A percentile compares a stretch with the other conserved stretches of the same genome.
These are phyloP conservation scores for Clupea harengus DNA, from an alignment of 2,113 vertebrate genomes.

Conservation along the genomic window DNA sequence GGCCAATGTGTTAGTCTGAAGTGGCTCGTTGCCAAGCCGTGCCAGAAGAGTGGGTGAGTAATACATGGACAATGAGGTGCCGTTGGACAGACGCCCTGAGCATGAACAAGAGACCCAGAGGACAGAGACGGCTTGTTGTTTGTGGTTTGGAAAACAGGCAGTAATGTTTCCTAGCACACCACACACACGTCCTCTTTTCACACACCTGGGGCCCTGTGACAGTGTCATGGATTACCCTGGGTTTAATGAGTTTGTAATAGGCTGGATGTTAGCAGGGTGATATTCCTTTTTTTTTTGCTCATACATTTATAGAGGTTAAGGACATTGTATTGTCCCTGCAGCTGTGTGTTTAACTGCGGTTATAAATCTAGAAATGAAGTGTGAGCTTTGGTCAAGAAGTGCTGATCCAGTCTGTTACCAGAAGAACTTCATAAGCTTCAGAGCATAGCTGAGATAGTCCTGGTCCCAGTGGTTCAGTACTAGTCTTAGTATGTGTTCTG, in stretches of 20 bases:
- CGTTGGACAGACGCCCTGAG: conserved; percentile 56
- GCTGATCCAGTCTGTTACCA: no score
- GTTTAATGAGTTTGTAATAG: not conserved
- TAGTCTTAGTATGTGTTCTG: not conserved
- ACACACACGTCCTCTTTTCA: not conserved
- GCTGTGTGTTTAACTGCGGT: no score
- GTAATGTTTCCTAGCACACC: conserved; percentile 56
- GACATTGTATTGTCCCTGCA: no score
- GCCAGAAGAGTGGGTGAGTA: conserved; percentile 68
- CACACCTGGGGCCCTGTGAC: not conserved
- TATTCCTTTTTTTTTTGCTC: not conserved
- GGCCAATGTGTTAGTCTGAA: not conserved
- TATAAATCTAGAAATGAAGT: not conserved
- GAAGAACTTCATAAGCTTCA: no score
- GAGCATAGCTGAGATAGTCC: no score
- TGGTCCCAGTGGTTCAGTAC: not conserved
- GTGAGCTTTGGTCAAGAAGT: no score
- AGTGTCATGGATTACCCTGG: not conserved
- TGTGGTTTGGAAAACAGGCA: conserved; percentile 69
- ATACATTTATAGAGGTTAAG: not conserved
- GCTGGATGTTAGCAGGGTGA: not conserved
- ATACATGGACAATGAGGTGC: conserved; percentile 68
- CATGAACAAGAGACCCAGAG: conserved; percentile 52
- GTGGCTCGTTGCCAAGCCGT: conserved; percentile 55
- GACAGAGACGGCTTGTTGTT: conserved; percentile 52